Evolutionary conservation across 1,140 invertebrate genomes (phyloP).

Genomic region (Hyphantria cunea): DNA sequence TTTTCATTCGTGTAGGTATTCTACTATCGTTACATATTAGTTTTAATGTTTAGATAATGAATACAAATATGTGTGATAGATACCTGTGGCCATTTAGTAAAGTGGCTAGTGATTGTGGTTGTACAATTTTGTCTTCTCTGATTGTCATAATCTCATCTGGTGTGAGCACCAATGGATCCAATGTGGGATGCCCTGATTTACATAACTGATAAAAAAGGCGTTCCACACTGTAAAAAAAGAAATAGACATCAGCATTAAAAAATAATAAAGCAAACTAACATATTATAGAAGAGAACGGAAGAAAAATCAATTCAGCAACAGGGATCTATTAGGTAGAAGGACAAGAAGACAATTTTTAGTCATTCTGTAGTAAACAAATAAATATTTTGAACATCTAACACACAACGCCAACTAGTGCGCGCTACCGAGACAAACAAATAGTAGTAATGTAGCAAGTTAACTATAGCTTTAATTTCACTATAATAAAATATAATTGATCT

Average conservation of each 20-base stretch:
- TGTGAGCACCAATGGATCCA: conserved; percentile 90
- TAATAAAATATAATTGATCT: too few relatives aligned
- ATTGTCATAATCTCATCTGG: conserved; percentile 88
- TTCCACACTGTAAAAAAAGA: conserved; percentile 88
- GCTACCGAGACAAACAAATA: too few relatives aligned
- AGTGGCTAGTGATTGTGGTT: conserved; percentile 90
- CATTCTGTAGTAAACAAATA: too few relatives aligned
- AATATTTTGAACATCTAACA: too few relatives aligned
- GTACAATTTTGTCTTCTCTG: conserved; percentile 88
- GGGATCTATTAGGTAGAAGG: too few relatives aligned
- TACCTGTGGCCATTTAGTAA: conserved; percentile 94
- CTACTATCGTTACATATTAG: not conserved
- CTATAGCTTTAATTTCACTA: too few relatives aligned
- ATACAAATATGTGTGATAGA: conserved; percentile 39
- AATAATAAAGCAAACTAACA: not conserved
- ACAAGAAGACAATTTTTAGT: too few relatives aligned
- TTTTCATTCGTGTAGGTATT: too few relatives aligned
- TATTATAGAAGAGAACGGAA: too few relatives aligned
- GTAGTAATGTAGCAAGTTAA: too few relatives aligned
- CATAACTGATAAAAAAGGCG: conserved; percentile 91
- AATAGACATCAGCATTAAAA: conserved; percentile 34
- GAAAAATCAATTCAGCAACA: too few relatives aligned
- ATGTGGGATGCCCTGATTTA: conserved; percentile 86
- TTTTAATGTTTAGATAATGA: not conserved
- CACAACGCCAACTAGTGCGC: too few relatives aligned